Evolutionary conservation across 2,888 invertebrate genomes (phyloP), one percentile per base, ranked within the genome.

Genomic region (Lysandra bellargus): DNA sequence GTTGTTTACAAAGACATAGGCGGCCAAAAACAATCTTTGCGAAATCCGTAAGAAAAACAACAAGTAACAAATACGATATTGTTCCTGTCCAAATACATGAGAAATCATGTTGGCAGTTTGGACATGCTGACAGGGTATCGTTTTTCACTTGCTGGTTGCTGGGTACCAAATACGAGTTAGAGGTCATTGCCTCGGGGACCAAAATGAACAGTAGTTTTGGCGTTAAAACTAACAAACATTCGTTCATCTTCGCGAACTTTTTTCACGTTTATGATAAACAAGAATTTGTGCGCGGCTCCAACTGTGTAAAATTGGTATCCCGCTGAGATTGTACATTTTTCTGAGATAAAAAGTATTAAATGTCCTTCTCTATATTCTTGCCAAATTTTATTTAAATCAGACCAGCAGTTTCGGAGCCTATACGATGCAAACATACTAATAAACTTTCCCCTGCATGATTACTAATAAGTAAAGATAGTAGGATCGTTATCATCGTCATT

Each of bases 91-190:
- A 57, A 76, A 76, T 6, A 17, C 14, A 76, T 49, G 49, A 76
- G 33, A 76, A 75, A 69, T 69, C 33, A 69, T 30, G 14, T 76
- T 14, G 17, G 14, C 23, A 2, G 57, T 57, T 76, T 76, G 76
- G 76, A 76, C 76, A 76, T 7, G 76, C 14, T 76, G 76, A 57
- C 76, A 76, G 33, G 12, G 49, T 49, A 23, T 76, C 53, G 57
- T 74, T 74, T 74, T n/a, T 74, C 74, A 74, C 17, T 37, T 69
- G 69, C 69, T 5, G 69, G 40, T 37, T 69, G 69, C 69, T 5
- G 69, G 40, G 74, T 44, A 74, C 40, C n/a, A 23, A 74, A 74
- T n/a, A 74, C 9, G 17, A 37, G 72, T 33, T 40, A n/a, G 44
- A 76, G 76, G 76, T 76, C 17, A 76, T 1, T 76, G 53, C 30